Percentiles rank a stretch among this genome's conserved stretches.
Conservation (phyloP, 2,888 invertebrate species). For the Spilarctia lutea region DNA sequence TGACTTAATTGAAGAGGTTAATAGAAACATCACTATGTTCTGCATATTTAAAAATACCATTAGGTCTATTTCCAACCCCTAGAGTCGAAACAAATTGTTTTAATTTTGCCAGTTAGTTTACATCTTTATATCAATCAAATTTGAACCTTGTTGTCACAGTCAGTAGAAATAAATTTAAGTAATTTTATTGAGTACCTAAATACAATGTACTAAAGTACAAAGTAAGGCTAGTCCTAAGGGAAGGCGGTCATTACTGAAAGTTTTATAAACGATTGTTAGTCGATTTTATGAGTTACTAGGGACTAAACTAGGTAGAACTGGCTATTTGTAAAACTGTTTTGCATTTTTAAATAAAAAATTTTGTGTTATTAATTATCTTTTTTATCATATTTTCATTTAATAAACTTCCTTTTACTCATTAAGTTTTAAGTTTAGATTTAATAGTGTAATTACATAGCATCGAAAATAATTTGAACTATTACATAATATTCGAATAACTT, state of each 20-base stretch:
- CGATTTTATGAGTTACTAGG: conserved; percentile 20
- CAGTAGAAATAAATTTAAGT: neutral
- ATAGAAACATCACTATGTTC: neutral
- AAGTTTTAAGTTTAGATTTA: no score
- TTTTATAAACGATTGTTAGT: conserved; percentile 22
- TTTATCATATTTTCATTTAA: no score
- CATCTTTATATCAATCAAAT: neutral
- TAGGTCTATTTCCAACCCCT: conserved; percentile 3
- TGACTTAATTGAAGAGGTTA: conserved; percentile 10
- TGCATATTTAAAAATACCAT: conserved; percentile 14
- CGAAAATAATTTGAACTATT: no score
- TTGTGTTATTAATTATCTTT: no score
- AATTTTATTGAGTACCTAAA: neutral
- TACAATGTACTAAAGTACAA: conserved; percentile 8
- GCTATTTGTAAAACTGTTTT: neutral
- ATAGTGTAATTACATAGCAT: no score
- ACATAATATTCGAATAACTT: no score
- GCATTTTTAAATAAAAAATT: no score
- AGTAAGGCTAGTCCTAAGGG: conserved; percentile 16
- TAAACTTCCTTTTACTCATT: no score
- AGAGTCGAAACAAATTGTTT: conserved; percentile 11
- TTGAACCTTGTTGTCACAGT: neutral
- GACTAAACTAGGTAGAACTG: conserved; percentile 1
- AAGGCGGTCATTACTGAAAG: conserved; percentile 15
- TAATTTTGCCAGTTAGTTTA: neutral